A percentile compares a stretch with the other conserved stretches of the same genome.
phyloP scores from a whole-genome alignment of 2,113 vertebrate genomes.

The Xiphophorus hellerii region DNA sequence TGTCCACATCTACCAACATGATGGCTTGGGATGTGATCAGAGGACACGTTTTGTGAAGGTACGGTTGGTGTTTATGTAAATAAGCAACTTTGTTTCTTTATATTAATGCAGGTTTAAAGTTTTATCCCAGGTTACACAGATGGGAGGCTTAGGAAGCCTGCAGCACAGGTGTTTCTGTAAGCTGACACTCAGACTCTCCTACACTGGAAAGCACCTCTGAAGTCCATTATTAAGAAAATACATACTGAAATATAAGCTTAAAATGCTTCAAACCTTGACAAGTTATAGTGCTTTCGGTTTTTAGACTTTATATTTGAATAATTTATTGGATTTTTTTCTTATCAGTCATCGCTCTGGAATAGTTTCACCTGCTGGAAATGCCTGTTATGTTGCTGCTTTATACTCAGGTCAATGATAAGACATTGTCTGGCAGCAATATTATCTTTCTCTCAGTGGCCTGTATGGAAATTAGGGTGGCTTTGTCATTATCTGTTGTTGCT shows the following conservation, averaged over 20 bases:
- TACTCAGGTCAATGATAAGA: conserved; percentile 23
- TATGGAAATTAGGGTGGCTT: conserved; percentile 41
- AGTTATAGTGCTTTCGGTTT: not conserved
- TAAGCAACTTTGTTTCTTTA: conserved; percentile 11
- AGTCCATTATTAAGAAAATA: not conserved
- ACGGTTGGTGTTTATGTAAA: conserved; percentile 24
- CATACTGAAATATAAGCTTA: not conserved
- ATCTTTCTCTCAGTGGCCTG: conserved; percentile 2
- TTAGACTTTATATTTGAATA: not conserved
- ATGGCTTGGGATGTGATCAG: conserved; percentile 7
- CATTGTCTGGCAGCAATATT: conserved; percentile 26
- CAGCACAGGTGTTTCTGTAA: conserved; percentile 79
- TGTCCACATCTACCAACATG: conserved; percentile 21
- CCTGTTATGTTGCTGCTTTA: not conserved
- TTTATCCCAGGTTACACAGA: conserved; percentile 65
- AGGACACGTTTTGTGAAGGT: conserved; percentile 44
- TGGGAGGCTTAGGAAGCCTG: conserved; percentile 45
- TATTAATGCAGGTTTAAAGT: conserved; percentile 3
- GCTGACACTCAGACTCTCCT: conserved; percentile 63
- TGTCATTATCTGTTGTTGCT: conserved; percentile 13
- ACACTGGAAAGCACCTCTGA: conserved; percentile 22
- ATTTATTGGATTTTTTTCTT: not conserved
- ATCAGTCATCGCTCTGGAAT: conserved; percentile 7
- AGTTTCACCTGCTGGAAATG: not conserved
- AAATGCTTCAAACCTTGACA: not conserved